These are phyloP conservation scores for Galeopterus variegatus DNA, from an alignment of 2,113 vertebrate genomes.

Conservation along the genomic window DNA sequence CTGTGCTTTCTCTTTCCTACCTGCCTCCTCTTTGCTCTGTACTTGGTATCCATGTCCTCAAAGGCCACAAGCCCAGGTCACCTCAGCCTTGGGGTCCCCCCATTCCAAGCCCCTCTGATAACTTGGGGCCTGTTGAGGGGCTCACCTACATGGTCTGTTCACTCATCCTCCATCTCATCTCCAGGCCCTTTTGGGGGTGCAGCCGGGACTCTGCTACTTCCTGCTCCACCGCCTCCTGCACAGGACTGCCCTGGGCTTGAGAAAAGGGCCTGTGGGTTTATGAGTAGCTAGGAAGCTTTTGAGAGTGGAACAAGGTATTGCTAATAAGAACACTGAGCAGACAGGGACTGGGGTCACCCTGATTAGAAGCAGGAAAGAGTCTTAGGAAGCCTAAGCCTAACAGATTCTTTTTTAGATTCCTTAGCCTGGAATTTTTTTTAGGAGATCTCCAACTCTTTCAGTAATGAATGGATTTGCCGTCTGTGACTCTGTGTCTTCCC, in stretches of 20 bases:
- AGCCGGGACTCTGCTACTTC: neutral
- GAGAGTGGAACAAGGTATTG: neutral
- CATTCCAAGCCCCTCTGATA: constrained; percentile 34
- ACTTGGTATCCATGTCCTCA: constrained; percentile 35
- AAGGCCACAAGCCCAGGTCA: constrained; percentile 68
- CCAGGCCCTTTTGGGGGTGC: neutral
- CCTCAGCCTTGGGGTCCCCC: constrained; percentile 68
- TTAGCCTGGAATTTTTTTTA: constrained; percentile 15
- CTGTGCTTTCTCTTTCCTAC: neutral
- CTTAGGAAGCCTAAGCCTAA: neutral
- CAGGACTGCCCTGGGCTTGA: neutral
- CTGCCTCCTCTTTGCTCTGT: neutral
- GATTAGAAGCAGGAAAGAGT: constrained; percentile 21
- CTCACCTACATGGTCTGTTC: constrained; percentile 20
- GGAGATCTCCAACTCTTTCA: neutral
- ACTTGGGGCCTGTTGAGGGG: constrained; percentile 58
- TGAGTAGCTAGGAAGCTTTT: neutral
- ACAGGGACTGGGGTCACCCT: neutral
- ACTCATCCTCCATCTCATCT: neutral
- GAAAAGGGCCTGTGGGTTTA: neutral
- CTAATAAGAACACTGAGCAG: neutral
- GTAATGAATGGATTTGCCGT: constrained; percentile 60
- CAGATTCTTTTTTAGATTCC: neutral
- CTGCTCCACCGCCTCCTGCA: neutral
- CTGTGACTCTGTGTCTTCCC: constrained; percentile 15